phyloP scores from a whole-genome alignment of 1,140 invertebrate species.

The Bombus difficillimus region DNA sequence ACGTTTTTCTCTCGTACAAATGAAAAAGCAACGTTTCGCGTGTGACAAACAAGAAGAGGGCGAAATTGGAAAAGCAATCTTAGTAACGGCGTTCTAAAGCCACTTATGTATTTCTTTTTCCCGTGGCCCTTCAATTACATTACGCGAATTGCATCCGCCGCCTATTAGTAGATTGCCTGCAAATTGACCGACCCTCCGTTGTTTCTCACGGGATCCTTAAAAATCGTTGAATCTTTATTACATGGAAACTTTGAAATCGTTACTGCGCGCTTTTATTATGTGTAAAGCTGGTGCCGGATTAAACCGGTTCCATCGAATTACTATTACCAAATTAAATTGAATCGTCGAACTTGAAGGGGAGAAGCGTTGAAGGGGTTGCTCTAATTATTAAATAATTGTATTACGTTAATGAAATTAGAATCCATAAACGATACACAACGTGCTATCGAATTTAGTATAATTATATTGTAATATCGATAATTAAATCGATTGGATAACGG shows the following conservation, averaged over 20 bases:
- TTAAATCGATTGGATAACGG: not conserved
- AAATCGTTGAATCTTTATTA: not conserved
- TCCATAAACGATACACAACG: not conserved
- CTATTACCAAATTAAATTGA: not conserved
- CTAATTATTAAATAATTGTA: not conserved
- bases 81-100: slow-evolving; percentile 33
- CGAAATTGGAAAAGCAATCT: slow-evolving; percentile 42
- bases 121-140: slow-evolving; percentile 29
- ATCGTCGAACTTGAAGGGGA: not conserved
- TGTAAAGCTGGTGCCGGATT: not conserved
- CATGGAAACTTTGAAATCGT: not conserved
- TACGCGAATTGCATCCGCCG: slow-evolving; percentile 30
- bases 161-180: slow-evolving; percentile 40
- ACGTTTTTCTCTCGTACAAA: not conserved
- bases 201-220: not conserved
- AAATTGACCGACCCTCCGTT: slow-evolving; percentile 10
- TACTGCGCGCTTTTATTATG: too few species aligned
- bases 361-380: not conserved
- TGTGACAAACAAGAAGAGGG: slow-evolving; percentile 19
- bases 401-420: not conserved
- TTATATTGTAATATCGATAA: not conserved
- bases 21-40: not conserved
- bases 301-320: not conserved
- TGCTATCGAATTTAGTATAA: not conserved
- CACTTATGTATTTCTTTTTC: slow-evolving; percentile 46